These are phyloP conservation scores for Channa striata DNA, from an alignment of 2,797 vertebrate genomes.

Conservation along the genomic window DNA sequence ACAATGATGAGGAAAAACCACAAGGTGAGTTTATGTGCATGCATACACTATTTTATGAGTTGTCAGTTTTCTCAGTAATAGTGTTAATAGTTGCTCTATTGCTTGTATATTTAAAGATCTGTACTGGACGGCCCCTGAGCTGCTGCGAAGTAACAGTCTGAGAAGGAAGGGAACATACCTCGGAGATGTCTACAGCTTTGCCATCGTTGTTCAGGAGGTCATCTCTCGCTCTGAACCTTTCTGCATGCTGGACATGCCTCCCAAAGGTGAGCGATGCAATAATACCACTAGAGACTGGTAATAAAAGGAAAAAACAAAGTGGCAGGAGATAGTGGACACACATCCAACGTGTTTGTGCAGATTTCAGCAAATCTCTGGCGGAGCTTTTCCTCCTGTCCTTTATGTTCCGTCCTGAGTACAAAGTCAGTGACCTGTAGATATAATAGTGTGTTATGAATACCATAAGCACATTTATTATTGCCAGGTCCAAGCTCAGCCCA, in stretches of 20 bases:
- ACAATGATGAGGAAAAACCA: conserved; percentile 61
- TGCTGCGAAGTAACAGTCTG: conserved; percentile 82
- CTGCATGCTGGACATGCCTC: conserved; percentile 91
- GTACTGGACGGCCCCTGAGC: conserved; percentile 93
- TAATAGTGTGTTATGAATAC: neutral
- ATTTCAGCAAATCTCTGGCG: neutral
- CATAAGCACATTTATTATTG: neutral
- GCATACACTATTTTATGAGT: neutral
- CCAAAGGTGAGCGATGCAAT: conserved; percentile 81
- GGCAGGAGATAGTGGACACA: neutral
- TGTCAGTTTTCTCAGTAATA: conserved; percentile 1
- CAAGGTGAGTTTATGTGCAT: conserved; percentile 80
- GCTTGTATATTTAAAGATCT: conserved; percentile 78
- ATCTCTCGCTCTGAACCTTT: conserved; percentile 89
- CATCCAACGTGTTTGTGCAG: neutral
- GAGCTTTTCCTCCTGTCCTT: neutral
- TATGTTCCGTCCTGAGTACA: too few relatives aligned
- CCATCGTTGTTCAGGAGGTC: conserved; percentile 93
- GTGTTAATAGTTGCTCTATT: neutral
- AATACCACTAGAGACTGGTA: neutral
- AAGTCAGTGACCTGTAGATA: neutral
- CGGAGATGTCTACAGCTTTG: conserved; percentile 90
- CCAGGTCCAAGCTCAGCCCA: neutral
- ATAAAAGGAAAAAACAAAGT: neutral
- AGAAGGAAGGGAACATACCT: conserved; percentile 80